A percentile compares a stretch with the other conserved stretches of the same genome.
Evolutionary conservation across 2,113 vertebrate species (phyloP).

Genomic region (Ciconia maguari): DNA sequence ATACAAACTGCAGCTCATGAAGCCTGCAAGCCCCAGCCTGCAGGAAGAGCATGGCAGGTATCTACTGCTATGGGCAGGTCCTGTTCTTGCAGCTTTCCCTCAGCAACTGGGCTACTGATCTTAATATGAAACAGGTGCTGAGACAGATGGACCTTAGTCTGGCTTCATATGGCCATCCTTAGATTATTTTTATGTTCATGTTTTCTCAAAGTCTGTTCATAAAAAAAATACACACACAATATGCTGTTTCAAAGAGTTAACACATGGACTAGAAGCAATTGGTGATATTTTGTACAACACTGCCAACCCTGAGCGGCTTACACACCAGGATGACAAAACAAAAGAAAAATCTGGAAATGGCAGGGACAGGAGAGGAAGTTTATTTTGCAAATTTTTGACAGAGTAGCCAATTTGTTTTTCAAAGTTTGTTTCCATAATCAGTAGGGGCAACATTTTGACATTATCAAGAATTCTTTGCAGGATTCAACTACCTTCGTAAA

Average conservation of each 20-base stretch:
- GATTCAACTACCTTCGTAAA: neutral
- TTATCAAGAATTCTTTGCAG: neutral
- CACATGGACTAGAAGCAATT: neutral
- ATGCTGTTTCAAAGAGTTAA: neutral
- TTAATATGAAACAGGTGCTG: neutral
- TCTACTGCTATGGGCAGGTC: neutral
- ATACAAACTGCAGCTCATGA: neutral
- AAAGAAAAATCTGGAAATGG: neutral
- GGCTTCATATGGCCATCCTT: neutral
- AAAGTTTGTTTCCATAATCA: neutral
- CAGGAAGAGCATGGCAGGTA: neutral
- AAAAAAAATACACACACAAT: neutral
- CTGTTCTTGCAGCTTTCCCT: neutral
- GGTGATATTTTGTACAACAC: neutral
- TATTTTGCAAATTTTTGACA: constrained; percentile 10
- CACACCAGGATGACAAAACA: neutral
- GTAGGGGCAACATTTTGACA: neutral
- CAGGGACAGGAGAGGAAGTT: neutral
- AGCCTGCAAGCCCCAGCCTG: neutral
- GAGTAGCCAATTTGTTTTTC: neutral
- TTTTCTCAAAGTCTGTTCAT: neutral
- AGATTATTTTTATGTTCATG: neutral
- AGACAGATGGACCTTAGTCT: neutral
- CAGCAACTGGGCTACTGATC: neutral
- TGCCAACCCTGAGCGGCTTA: neutral